Evolutionary conservation across 2,113 vertebrate genomes (phyloP).

Genomic region (Salminus brasiliensis): DNA sequence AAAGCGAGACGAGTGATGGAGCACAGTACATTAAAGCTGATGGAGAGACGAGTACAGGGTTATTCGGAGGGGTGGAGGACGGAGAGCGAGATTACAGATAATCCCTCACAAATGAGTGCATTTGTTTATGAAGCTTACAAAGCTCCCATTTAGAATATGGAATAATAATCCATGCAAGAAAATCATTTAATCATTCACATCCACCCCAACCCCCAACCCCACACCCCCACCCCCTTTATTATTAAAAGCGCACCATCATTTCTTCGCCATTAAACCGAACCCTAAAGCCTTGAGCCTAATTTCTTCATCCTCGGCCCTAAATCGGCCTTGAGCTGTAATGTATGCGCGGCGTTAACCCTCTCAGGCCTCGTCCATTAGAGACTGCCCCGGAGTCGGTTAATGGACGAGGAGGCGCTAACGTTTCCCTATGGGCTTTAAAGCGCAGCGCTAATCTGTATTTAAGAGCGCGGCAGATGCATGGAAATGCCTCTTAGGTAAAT

Average conservation of each 20-base stretch:
- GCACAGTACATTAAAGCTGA: slow-evolving; percentile 36
- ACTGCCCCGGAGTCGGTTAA: slow-evolving; percentile 63
- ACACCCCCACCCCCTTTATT: slow-evolving; percentile 49
- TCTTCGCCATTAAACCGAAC: slow-evolving; percentile 64
- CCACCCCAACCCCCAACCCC: slow-evolving; percentile 30
- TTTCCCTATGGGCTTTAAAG: slow-evolving; percentile 45
- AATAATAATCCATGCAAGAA: slow-evolving; percentile 75
- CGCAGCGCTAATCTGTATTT: slow-evolving; percentile 62
- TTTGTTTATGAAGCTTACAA: slow-evolving; percentile 82
- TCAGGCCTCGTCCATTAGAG: slow-evolving; percentile 58
- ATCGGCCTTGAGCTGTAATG: slow-evolving; percentile 52
- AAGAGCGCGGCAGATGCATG: slow-evolving; percentile 52
- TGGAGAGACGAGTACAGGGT: slow-evolving; percentile 39
- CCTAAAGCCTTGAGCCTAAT: not conserved
- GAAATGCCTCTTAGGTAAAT: slow-evolving; percentile 53
- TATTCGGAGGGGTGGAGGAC: slow-evolving; percentile 51
- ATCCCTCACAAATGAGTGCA: slow-evolving; percentile 80
- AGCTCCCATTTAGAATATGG: slow-evolving; percentile 83
- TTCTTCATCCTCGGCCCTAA: slow-evolving; percentile 49
- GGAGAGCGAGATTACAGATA: slow-evolving; percentile 79
- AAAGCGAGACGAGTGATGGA: slow-evolving; percentile 1
- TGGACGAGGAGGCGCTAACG: slow-evolving; percentile 62
- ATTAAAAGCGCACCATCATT: not conserved
- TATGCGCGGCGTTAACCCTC: slow-evolving; percentile 70
- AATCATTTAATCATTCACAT: slow-evolving; percentile 76